These are phyloP conservation scores for Poecilus cupreus DNA, from an alignment of 2,888 invertebrate genomes.

Conservation along the genomic window DNA sequence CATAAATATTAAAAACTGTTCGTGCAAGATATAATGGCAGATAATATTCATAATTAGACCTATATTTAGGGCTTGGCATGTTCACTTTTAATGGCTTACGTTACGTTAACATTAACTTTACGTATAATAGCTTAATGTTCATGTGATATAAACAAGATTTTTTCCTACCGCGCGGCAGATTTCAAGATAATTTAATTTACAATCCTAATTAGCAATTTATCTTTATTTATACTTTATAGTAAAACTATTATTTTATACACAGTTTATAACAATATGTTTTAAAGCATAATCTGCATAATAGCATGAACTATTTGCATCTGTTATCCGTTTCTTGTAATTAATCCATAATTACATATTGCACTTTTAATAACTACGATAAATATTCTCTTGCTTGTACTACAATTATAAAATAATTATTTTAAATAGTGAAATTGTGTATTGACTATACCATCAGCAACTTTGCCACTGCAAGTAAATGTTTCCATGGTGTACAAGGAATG, in stretches of 20 bases:
- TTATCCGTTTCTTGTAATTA: no score
- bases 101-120: slow-evolving; percentile 27
- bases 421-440: no score
- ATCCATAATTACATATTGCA: no score
- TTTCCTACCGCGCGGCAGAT: slow-evolving; percentile 1
- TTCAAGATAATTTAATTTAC: slow-evolving; percentile 14
- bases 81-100: slow-evolving; percentile 12
- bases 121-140: slow-evolving; percentile 32
- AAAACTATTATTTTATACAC: neutral
- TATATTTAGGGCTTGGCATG: slow-evolving; percentile 46
- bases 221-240: slow-evolving; percentile 14
- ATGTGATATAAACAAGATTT: slow-evolving; percentile 17
- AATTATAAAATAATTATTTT: no score
- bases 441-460: no score
- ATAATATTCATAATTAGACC: slow-evolving; percentile 50
- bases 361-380: no score
- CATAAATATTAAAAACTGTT: slow-evolving; percentile 49
- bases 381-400: no score
- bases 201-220: slow-evolving; percentile 9
- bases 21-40: slow-evolving; percentile 37
- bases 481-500: no score
- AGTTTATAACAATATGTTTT: neutral
- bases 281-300: no score
- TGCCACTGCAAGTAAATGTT: no score
- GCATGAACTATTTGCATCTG: no score